A percentile compares a stretch with the other conserved stretches of the same genome.
Evolutionary conservation across 2,113 vertebrate species (phyloP).

Genomic region (Holacanthus passer): DNA sequence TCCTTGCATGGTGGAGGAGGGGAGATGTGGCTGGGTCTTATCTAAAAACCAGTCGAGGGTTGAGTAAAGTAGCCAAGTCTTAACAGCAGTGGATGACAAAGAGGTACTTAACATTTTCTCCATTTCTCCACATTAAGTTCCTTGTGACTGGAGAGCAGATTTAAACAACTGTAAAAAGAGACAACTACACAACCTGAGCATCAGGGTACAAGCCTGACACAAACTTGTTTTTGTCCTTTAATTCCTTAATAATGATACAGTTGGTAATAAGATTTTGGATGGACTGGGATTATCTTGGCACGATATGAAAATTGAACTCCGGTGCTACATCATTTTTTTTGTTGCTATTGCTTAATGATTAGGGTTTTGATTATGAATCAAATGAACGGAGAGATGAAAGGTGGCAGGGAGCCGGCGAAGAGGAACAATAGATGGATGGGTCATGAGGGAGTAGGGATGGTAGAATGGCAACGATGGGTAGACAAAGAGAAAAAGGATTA

Average conservation of each 20-base stretch:
- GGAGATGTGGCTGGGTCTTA: conserved; percentile 24
- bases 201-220: neutral
- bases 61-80: conserved; percentile 18
- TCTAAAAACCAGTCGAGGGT: conserved; percentile 28
- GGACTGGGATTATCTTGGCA: conserved; percentile 1
- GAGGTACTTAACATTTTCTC: conserved; percentile 47
- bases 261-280: neutral
- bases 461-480: conserved; percentile 35
- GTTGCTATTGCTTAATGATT: conserved; percentile 24
- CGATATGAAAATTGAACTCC: neutral
- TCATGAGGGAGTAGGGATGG: conserved; percentile 5
- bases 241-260: conserved; percentile 17
- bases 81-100: conserved; percentile 20
- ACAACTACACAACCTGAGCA: neutral
- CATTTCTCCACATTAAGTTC: conserved; percentile 11
- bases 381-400: conserved; percentile 45
- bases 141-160: conserved; percentile 32
- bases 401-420: conserved; percentile 10
- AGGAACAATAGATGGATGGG: conserved; percentile 29
- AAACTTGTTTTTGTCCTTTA: conserved; percentile 19
- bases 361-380: conserved; percentile 43
- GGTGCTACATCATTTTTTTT: neutral
- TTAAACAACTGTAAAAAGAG: neutral
- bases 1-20: neutral
- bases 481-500: conserved; percentile 51